Conservation (phyloP, 2,113 vertebrate species). For the Melanocharis versteri region DNA sequence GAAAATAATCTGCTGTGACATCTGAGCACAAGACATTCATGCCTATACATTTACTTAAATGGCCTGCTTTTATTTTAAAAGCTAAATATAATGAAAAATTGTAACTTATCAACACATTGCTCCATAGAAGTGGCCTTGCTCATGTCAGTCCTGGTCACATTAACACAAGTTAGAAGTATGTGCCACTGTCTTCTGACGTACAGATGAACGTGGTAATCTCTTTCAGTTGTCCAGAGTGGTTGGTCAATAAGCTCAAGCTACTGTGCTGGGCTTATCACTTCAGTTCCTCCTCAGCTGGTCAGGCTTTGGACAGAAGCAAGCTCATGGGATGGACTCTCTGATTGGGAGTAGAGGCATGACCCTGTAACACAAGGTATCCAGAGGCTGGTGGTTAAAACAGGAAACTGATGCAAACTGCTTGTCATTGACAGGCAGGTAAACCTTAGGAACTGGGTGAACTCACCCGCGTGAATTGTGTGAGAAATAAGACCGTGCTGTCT, state of each 20-base stretch:
- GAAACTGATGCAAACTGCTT: background rate
- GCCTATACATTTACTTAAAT: background rate
- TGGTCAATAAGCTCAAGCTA: background rate
- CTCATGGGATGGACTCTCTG: fast-evolving
- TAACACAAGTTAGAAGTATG: background rate
- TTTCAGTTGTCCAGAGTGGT: background rate
- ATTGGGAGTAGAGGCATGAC: background rate
- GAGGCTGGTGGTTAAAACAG: background rate
- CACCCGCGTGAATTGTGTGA: background rate
- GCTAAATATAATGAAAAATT: background rate
- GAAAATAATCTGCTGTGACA: background rate
- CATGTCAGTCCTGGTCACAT: background rate
- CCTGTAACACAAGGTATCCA: background rate
- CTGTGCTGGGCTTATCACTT: background rate
- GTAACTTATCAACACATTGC: background rate
- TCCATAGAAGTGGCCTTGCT: background rate
- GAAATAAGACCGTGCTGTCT: background rate
- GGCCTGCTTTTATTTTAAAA: background rate
- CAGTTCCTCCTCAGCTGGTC: background rate
- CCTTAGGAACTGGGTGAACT: background rate
- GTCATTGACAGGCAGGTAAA: background rate
- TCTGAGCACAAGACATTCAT: background rate
- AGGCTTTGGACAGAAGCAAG: background rate
- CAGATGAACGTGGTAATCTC: background rate
- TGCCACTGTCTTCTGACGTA: background rate